A percentile compares a stretch with the other conserved stretches of the same genome.
These are phyloP conservation scores for Drosophila repletoides DNA, from an alignment of 1,140 invertebrate genomes.

Conservation along the genomic window DNA sequence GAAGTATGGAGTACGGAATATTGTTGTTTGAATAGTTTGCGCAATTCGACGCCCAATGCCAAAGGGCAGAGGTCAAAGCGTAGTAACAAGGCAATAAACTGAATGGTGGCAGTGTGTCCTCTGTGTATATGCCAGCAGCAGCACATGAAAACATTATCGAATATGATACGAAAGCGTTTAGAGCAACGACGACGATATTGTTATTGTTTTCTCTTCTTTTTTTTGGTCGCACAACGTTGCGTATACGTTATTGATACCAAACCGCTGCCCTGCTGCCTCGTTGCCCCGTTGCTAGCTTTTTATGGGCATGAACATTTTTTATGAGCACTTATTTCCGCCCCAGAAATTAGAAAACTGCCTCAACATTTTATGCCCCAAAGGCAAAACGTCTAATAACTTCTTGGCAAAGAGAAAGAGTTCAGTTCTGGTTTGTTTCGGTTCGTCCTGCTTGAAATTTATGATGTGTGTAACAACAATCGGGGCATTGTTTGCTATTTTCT, in stretches of 20 bases:
- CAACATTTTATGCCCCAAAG: constrained; percentile 54
- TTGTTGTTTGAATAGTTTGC: constrained; percentile 4
- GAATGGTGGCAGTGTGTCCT: constrained; percentile 27
- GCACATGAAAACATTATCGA: constrained; percentile 69
- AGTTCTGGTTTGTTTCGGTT: constrained; percentile 2
- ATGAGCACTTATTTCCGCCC: constrained; percentile 80
- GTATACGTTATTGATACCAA: constrained; percentile 28
- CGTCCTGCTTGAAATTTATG: constrained; percentile 59
- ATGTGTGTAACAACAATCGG: constrained; percentile 77
- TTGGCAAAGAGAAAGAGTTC: constrained; percentile 40
- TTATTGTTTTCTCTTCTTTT: constrained; percentile 37
- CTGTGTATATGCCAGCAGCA: constrained; percentile 9
- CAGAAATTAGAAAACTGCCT: constrained; percentile 78
- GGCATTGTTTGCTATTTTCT: constrained; percentile 37
- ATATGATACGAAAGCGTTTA: constrained; percentile 59
- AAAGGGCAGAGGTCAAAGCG: constrained; percentile 6
- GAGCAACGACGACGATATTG: constrained; percentile 27
- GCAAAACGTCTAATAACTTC: constrained; percentile 41
- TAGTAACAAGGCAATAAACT: constrained; percentile 44
- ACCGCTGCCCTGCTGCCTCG: neutral
- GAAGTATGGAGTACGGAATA: too few relatives aligned
- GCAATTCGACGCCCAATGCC: neutral
- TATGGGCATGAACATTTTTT: constrained; percentile 72
- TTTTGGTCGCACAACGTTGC: constrained; percentile 5
- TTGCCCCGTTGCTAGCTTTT: constrained; percentile 31